Percentiles rank a stretch among this genome's conserved stretches.
Conservation (phyloP, 2,888 invertebrate species). For the Mylabris sibirica region DNA sequence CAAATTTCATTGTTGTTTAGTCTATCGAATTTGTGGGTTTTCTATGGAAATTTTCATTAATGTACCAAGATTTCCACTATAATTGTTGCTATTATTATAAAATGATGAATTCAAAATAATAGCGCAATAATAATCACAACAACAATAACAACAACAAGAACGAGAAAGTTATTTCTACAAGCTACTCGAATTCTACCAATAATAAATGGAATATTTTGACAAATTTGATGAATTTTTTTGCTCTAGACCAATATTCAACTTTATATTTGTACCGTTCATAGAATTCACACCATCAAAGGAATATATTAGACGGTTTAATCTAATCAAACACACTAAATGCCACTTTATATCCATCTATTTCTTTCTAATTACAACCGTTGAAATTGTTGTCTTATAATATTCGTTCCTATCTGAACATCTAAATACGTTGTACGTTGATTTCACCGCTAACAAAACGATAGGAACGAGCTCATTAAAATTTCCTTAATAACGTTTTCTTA, state of each 20-base stretch:
- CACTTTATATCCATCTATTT: no score
- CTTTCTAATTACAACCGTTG: no score
- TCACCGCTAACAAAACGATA: background rate
- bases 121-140: no score
- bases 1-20: constrained; percentile 42
- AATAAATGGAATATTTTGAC: no score
- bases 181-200: no score
- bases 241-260: background rate
- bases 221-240: background rate
- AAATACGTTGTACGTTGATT: no score
- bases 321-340: constrained; percentile 28
- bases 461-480: constrained; percentile 35
- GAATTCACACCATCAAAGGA: constrained; percentile 33
- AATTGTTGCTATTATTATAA: background rate
- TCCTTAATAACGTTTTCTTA: constrained; percentile 34
- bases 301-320: constrained; percentile 37
- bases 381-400: no score
- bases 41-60: constrained; percentile 28
- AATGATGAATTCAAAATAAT: no score
- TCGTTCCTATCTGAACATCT: no score
- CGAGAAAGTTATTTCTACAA: no score
- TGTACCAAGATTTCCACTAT: background rate
- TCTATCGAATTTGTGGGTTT: constrained; percentile 31
- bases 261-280: constrained; percentile 20
- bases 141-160: no score